Evolutionary conservation across 92 coral and sea anemone species (phyloP).

Genomic region (Umimayanthus chanpuru): DNA sequence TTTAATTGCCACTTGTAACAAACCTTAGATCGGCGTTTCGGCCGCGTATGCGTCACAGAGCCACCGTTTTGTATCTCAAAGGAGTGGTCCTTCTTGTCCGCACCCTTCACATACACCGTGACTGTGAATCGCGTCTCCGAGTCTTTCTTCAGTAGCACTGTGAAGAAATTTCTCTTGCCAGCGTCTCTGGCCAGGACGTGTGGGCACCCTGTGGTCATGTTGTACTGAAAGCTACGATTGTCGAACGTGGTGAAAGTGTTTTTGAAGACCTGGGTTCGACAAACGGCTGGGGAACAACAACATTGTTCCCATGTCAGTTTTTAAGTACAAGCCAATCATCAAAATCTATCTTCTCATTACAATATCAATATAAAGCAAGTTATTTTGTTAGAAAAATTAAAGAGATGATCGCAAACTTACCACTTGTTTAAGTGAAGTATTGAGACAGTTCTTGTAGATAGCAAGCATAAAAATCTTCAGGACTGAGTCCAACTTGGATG

Average conservation of each 20-base stretch:
- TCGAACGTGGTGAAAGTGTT: conserved; percentile 51
- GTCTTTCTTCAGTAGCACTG: conserved; percentile 48
- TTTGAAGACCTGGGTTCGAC: not conserved
- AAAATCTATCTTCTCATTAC: too few species aligned
- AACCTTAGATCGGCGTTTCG: conserved; percentile 34
- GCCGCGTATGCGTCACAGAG: conserved; percentile 36
- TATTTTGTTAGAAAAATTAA: too few species aligned
- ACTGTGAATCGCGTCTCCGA: conserved; percentile 33
- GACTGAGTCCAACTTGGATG: too few species aligned
- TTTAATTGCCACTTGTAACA: not conserved
- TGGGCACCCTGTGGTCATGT: conserved; percentile 57
- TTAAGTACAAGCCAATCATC: too few species aligned
- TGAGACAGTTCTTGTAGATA: too few species aligned
- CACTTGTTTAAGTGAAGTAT: too few species aligned
- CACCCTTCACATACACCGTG: conserved; percentile 45
- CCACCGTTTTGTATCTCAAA: conserved; percentile 56
- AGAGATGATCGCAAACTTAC: too few species aligned
- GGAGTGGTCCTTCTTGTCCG: conserved; percentile 35
- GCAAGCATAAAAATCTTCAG: too few species aligned
- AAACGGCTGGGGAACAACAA: not conserved
- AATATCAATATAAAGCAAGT: too few species aligned
- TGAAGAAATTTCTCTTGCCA: conserved; percentile 49
- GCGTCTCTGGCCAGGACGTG: conserved; percentile 63
- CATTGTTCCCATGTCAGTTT: not conserved
- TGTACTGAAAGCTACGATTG: conserved; percentile 39